A percentile compares a stretch with the other conserved stretches of the same genome.
phyloP scores from a whole-genome alignment of 2,797 vertebrate species.

The Gallinago stenura region DNA sequence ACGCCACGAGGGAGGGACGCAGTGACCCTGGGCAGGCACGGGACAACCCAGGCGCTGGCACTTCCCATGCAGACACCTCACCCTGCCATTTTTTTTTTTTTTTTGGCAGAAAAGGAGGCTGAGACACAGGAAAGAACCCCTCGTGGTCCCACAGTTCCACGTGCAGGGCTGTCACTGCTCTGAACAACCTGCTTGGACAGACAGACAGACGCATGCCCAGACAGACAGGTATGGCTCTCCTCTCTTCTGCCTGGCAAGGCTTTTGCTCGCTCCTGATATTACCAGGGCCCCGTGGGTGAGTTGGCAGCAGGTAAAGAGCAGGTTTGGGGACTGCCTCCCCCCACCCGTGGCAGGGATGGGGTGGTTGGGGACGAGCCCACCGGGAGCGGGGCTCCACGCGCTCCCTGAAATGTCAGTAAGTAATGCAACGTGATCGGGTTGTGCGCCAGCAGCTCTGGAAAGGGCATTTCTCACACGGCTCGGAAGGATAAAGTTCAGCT shows the following conservation, averaged over 20 bases:
- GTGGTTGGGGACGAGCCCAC: neutral
- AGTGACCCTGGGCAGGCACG: neutral
- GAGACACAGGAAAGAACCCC: neutral
- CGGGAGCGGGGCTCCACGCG: fast-evolving
- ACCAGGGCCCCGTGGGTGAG: neutral
- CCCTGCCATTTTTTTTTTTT: neutral
- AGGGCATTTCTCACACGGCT: constrained; percentile 55
- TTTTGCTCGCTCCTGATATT: neutral
- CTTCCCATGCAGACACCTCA: neutral
- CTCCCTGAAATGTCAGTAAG: constrained; percentile 70
- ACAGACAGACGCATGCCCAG: neutral
- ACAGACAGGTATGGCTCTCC: neutral
- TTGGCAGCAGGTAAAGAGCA: constrained; percentile 28
- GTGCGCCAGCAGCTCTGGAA: constrained; percentile 34
- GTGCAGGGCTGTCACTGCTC: neutral
- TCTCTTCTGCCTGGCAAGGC: neutral
- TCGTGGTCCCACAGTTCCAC: neutral
- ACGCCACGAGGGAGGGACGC: neutral
- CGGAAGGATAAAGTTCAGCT: constrained; percentile 61
- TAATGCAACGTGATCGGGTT: constrained; percentile 32
- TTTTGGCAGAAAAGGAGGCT: neutral
- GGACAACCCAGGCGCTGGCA: neutral
- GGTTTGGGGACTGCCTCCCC: neutral
- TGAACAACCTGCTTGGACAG: neutral
- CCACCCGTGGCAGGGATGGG: neutral